A percentile compares a stretch with the other conserved stretches of the same genome.
Evolutionary conservation across 2,113 vertebrate genomes (phyloP).

Genomic region (Podocnemis expansa): DNA sequence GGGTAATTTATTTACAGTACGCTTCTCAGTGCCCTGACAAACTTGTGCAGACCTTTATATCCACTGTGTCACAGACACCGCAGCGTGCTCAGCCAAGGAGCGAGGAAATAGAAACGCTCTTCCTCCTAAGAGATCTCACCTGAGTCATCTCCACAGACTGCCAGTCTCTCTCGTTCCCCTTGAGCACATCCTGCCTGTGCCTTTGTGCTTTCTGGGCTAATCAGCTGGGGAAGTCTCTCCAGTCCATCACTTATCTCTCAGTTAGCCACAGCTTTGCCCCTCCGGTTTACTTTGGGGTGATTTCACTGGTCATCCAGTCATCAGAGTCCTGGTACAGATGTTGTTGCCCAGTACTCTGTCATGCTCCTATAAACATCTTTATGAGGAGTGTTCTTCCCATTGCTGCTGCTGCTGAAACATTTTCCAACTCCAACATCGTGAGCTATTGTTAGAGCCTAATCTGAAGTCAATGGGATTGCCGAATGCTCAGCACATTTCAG

Average conservation of each 20-base stretch:
- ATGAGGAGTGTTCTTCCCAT: neutral
- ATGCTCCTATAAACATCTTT: neutral
- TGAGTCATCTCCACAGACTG: too few species aligned
- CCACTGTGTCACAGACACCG: neutral
- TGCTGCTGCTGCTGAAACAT: neutral
- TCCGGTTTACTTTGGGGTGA: neutral
- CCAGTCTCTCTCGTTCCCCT: neutral
- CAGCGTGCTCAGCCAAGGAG: neutral
- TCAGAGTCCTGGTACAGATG: neutral
- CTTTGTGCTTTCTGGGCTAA: neutral
- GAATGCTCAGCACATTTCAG: neutral
- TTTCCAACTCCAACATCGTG: neutral
- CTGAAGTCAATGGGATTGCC: neutral
- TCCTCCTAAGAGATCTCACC: neutral
- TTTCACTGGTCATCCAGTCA: neutral
- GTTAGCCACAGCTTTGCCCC: neutral
- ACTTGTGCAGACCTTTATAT: neutral
- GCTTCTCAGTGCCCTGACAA: neutral
- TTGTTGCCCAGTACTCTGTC: neutral
- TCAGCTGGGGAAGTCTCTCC: neutral
- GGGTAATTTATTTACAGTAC: neutral
- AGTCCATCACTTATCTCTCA: neutral
- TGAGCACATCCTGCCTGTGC: neutral
- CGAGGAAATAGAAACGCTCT: neutral
- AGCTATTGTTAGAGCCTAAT: neutral